Conservation (phyloP, 2,888 invertebrate species). For the Ophioninae sp. region DNA sequence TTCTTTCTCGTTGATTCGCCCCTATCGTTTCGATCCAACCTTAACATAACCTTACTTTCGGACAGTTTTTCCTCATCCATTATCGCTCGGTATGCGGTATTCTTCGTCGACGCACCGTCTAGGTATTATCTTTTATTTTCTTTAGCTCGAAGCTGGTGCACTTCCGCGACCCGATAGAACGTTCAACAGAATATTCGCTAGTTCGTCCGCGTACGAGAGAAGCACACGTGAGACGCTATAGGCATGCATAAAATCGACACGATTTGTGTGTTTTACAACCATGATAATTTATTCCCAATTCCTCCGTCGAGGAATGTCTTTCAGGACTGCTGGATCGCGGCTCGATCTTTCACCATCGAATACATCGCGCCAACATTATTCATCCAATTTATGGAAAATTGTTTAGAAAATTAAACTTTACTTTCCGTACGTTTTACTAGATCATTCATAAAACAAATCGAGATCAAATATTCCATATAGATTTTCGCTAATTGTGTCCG, state of each 20-base stretch:
- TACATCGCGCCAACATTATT: not conserved
- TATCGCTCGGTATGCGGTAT: not conserved
- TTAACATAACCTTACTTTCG: conserved; percentile 16
- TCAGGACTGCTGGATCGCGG: conserved; percentile 2
- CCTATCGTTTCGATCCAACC: not conserved
- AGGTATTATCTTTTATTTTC: conserved; percentile 1
- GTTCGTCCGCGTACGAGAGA: conserved; percentile 42
- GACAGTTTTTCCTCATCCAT: conserved; percentile 4
- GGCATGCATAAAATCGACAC: conserved; percentile 52
- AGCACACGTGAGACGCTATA: conserved; percentile 41
- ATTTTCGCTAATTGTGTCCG: not conserved
- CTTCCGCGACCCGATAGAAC: conserved; percentile 27
- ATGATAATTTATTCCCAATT: conserved; percentile 50
- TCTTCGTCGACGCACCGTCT: conserved; percentile 23
- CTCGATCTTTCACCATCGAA: not conserved
- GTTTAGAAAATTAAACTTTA: not conserved
- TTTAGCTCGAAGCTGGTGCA: conserved; percentile 9
- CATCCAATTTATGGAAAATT: not conserved
- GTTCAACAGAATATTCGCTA: conserved; percentile 33
- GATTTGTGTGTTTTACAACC: conserved; percentile 41
- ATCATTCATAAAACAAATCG: conserved; percentile 4
- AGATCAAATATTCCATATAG: conserved; percentile 19
- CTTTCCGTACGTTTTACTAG: not conserved
- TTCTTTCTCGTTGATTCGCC: conserved; percentile 20
- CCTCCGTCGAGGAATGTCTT: conserved; percentile 46